Base-by-base conservation (phyloP, 1,140 invertebrate species). In the Antheraea pernyi region DNA sequence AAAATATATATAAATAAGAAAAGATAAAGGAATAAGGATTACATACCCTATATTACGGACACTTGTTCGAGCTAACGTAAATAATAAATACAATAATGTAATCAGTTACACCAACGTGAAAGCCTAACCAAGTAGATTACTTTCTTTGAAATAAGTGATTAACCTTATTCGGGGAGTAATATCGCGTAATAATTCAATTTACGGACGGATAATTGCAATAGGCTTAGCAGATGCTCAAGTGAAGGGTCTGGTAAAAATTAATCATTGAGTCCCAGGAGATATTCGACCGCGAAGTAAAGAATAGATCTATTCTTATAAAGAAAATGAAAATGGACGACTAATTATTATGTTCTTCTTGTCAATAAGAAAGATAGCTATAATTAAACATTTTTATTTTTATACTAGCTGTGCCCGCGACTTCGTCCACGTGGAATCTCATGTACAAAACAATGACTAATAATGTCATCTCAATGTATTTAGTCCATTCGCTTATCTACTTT, bases 101-200 rank as follows among this genome's bases (percentile, higher is more conserved):
- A 42, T 42, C 39, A 13, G 46, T 13, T n/a, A 53, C 6, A 16
- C 13, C 1, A n/a, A 53, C 39, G 39, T 42, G 39, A 53, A 53
- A 53, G 46, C 46, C 46, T 53, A 53, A 53, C 46, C 46, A 53
- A 53, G 46, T 13, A n/a, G 46, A 53, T 53, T 53, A 53, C 46
- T 53, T 53, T 53, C 46, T 53, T 53, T 10, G 46, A 61, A 61
- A 61, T 42, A 39, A 65, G 19, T 46, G 18, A 39, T 46, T 42
- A 65, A 42, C 37, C 36, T 42, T 65, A 65, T 65, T 65, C 63
- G 18, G 19, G 19, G 10, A 42, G 63, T 42, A 19, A 65, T 39
- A 46, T 42, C 37, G 37, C 19, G 39, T 30, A 65, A 65, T 65
- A 65, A 65, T 65, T 65, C 63, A 65, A 65, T 65, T 65, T 65